Percentiles rank a stretch among this genome's conserved stretches.
phyloP scores from a whole-genome alignment of 2,888 invertebrate genomes.

The Drosophila monieri region DNA sequence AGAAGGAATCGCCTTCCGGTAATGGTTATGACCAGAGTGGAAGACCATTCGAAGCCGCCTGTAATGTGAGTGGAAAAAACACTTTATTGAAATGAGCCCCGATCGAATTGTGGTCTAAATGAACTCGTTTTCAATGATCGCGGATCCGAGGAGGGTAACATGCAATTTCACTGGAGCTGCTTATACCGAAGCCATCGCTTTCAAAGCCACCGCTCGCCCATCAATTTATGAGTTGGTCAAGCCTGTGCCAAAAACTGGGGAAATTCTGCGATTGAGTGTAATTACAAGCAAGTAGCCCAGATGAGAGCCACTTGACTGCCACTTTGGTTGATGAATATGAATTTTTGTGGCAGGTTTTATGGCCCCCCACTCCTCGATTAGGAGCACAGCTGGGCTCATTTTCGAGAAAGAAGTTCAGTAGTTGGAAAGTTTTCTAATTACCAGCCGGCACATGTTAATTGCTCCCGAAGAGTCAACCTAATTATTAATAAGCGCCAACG shows the following conservation, averaged over 20 bases:
- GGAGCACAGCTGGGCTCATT: slow-evolving; percentile 24
- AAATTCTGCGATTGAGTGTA: slow-evolving; percentile 51
- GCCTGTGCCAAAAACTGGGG: slow-evolving; percentile 71
- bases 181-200: slow-evolving; percentile 1
- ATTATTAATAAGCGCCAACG: slow-evolving; percentile 76
- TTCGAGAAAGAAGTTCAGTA: slow-evolving; percentile 25
- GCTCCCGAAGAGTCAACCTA: slow-evolving; percentile 58
- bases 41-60: slow-evolving; percentile 13
- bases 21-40: slow-evolving; percentile 62
- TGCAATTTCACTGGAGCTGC: slow-evolving; percentile 52
- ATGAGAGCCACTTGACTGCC: slow-evolving; percentile 53
- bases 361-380: slow-evolving; percentile 8
- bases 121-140: slow-evolving; percentile 64
- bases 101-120: slow-evolving; percentile 72
- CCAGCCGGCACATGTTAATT: slow-evolving; percentile 46
- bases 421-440: slow-evolving; percentile 73
- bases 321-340: slow-evolving; percentile 71
- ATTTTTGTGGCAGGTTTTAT: slow-evolving; percentile 60
- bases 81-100: slow-evolving; percentile 70
- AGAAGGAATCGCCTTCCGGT: slow-evolving; percentile 61
- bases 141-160: slow-evolving; percentile 20
- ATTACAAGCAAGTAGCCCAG: slow-evolving; percentile 61
- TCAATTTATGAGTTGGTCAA: slow-evolving; percentile 73
- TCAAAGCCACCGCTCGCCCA: slow-evolving; percentile 61
- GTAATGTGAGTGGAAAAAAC: slow-evolving; percentile 53